A percentile compares a stretch with the other conserved stretches of the same genome.
phyloP scores from a whole-genome alignment of 2,113 vertebrate species.

The Coreoperca whiteheadi region DNA sequence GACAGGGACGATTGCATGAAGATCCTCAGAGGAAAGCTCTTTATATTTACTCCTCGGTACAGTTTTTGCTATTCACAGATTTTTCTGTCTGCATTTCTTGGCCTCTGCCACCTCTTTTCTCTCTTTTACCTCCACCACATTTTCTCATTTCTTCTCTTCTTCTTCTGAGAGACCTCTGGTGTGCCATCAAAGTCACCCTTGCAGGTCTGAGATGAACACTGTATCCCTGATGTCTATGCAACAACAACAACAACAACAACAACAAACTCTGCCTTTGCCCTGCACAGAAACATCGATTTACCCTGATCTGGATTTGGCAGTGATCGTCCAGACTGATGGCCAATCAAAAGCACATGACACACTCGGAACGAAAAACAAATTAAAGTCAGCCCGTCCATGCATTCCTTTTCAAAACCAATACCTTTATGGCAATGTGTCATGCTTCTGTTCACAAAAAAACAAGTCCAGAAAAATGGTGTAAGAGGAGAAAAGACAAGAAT shows the following conservation, averaged over 20 bases:
- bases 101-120: slow-evolving; percentile 49
- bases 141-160: slow-evolving; percentile 47
- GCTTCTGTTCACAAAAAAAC: slow-evolving; percentile 7
- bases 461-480: slow-evolving; percentile 21
- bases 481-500: slow-evolving; percentile 31
- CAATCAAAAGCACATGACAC: slow-evolving; percentile 61
- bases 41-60: slow-evolving; percentile 43
- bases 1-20: slow-evolving; percentile 55
- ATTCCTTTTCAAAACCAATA: slow-evolving; percentile 55
- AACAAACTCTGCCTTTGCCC: slow-evolving; percentile 31
- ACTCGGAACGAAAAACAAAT: slow-evolving; percentile 52
- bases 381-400: slow-evolving; percentile 33
- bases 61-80: slow-evolving; percentile 34
- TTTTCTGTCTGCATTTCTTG: slow-evolving; percentile 29
- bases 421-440: slow-evolving; percentile 26
- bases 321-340: slow-evolving; percentile 56
- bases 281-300: slow-evolving; percentile 42
- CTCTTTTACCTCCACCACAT: slow-evolving; percentile 32
- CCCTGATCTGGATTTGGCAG: slow-evolving; percentile 47
- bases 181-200: slow-evolving; percentile 47
- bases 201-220: slow-evolving; percentile 23
- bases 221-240: slow-evolving; percentile 22
- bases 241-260: slow-evolving; percentile 26
- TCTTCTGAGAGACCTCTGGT: slow-evolving; percentile 24
- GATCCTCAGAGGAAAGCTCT: slow-evolving; percentile 42